Percentiles rank a stretch among this genome's conserved stretches.
Conservation (phyloP, 2,113 vertebrate genomes). For the Sitta europaea region DNA sequence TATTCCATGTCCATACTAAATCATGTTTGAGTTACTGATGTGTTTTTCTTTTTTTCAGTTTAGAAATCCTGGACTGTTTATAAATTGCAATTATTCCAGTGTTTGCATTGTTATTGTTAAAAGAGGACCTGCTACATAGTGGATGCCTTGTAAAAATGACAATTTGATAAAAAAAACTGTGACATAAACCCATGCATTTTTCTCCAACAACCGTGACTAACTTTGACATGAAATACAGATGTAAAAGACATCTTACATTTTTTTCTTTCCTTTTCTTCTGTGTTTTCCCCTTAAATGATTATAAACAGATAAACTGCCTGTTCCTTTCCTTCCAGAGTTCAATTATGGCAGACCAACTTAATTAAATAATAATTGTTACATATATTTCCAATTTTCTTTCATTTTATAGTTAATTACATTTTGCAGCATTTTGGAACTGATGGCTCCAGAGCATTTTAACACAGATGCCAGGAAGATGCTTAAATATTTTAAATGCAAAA, state of each 20-base stretch:
- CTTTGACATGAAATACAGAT: not conserved
- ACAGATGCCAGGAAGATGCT: not conserved
- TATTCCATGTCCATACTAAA: not conserved
- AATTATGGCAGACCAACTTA: not conserved
- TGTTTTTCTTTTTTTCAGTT: not conserved
- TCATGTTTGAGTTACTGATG: not conserved
- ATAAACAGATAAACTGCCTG: not conserved
- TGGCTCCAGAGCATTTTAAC: not conserved
- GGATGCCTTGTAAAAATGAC: not conserved
- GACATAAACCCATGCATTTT: not conserved
- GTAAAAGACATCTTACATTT: not conserved
- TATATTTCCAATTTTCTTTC: not conserved
- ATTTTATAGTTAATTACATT: not conserved
- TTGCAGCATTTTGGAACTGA: not conserved
- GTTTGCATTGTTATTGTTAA: not conserved
- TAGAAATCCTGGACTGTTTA: not conserved
- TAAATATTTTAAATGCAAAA: not conserved
- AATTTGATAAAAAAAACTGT: not conserved
- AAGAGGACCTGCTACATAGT: not conserved
- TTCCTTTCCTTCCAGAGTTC: not conserved
- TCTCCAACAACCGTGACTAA: not conserved
- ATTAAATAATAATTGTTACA: not conserved
- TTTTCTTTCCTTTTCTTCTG: not conserved
- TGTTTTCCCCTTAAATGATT: not conserved
- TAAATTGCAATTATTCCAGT: not conserved